Percentiles rank a stretch among this genome's conserved stretches.
Evolutionary conservation across 92 coral and sea anemone species (phyloP).

Genomic region (Epizoanthus ramosus): DNA sequence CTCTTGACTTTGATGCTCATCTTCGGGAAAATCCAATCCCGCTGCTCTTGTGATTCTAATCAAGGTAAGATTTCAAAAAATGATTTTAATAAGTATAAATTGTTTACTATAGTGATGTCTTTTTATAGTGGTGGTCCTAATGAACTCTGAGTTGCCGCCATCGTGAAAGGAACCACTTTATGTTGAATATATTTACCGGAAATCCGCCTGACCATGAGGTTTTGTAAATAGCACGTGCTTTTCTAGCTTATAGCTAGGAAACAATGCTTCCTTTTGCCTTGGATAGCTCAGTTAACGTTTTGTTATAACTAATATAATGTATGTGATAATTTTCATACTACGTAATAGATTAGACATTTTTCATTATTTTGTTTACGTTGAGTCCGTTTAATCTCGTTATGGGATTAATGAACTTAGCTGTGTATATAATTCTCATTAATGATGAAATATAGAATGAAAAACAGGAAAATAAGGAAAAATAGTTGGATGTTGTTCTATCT

Average conservation of each 20-base stretch:
- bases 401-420: neutral
- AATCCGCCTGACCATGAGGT: neutral
- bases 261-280: neutral
- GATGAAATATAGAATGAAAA: no score
- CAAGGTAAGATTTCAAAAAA: slow-evolving; percentile 9
- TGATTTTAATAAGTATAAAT: no score
- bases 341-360: neutral
- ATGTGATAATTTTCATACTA: neutral
- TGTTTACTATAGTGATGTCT: no score
- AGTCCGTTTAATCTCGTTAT: slow-evolving; percentile 24
- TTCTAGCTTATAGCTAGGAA: no score
- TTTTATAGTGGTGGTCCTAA: no score
- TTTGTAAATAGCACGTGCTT: neutral
- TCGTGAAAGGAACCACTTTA: neutral
- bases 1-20: slow-evolving; percentile 21
- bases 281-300: neutral
- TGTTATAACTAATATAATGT: no score
- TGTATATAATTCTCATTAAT: no score
- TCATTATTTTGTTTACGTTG: slow-evolving; percentile 16
- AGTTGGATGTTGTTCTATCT: no score
- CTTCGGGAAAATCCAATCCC: slow-evolving; percentile 29
- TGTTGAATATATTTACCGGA: neutral
- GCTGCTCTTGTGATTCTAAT: slow-evolving; percentile 19
- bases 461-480: no score
- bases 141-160: neutral